Evolutionary conservation across 2,888 invertebrate genomes (phyloP), one percentile per base, ranked within the genome.

Genomic region (Lasiommata megera): DNA sequence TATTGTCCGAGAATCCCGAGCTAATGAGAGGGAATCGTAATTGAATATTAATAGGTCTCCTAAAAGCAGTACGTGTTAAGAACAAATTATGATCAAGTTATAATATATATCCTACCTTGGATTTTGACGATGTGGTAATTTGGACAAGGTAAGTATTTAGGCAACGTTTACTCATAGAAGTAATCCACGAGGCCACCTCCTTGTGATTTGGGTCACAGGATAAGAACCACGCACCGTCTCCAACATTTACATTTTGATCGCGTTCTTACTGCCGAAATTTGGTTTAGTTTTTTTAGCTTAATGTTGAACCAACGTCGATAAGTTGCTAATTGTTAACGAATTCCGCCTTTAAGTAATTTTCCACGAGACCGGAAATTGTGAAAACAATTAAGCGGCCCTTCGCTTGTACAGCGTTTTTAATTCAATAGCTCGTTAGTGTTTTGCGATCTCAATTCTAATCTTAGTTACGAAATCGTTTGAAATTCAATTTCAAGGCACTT

Each of bases 191-290:
- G 83, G 84, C 70, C 82, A 69, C 79, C 87, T 79, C 89, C 88
- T 88, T 86, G 81, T 72, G 57, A 89, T 88, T 84, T 90, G 78
- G 90, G 89, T 79, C 88, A 79, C 63, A 72, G 88, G 89, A 89
- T 88, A 88, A 88, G 79, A 64, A 51, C 68, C 72, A 70, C 69
- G 70, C 71, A 71, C 72, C 69, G 63, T 68, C 71, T 65, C 71
- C 65, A 65, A 66, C 75, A 88, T 90, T 89, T 88, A 82, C 89
- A 90, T 89, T 85, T 86, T 83, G 80, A 89, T 87, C 87, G 82
- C 79, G 69, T 63, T 74, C 65, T 62, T 69, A 77, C 73, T 76
- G 74, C 31, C 47, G 14, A 40, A 3, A 31, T 5, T 46, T 31
- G 31, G 46, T 16, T 17, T 6, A 29, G 29, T 31, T 46, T n/a